These are phyloP conservation scores for Cyrtorhinus lividipennis DNA, from an alignment of 1,140 invertebrate species.

Conservation along the genomic window DNA sequence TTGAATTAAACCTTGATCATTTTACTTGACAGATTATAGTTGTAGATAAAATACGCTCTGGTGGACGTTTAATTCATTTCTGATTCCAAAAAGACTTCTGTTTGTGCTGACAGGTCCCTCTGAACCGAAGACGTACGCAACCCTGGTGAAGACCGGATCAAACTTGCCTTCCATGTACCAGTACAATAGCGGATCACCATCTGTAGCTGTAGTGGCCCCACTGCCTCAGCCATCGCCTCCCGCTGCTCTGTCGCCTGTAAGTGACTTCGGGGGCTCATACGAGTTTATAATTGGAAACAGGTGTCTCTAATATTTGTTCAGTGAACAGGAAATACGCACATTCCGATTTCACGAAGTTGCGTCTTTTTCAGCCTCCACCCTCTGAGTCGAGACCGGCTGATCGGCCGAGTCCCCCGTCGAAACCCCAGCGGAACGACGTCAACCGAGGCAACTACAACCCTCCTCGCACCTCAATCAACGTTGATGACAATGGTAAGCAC, in stretches of 20 bases:
- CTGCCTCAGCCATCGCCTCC: conserved; percentile 30
- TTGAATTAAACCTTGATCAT: not conserved
- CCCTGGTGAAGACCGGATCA: conserved; percentile 53
- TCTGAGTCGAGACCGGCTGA: too few species aligned
- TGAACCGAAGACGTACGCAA: conserved; percentile 73
- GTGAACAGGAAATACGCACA: not conserved
- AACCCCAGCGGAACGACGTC: conserved; percentile 9
- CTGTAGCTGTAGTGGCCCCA: conserved; percentile 17
- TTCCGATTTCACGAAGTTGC: too few species aligned
- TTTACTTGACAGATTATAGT: not conserved
- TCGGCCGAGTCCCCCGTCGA: conserved; percentile 8
- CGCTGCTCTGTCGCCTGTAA: conserved; percentile 34
- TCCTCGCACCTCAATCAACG: not conserved
- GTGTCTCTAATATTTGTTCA: not conserved
- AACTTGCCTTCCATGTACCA: conserved; percentile 21
- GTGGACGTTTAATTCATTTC: not conserved
- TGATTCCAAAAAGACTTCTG: not conserved
- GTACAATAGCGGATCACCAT: conserved; percentile 23
- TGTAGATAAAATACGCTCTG: not conserved
- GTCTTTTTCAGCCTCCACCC: too few species aligned
- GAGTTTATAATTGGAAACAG: not conserved
- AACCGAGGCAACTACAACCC: not conserved
- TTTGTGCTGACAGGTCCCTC: conserved; percentile 23
- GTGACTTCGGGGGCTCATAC: conserved; percentile 21
- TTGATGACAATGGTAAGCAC: conserved; percentile 9